phyloP scores from a whole-genome alignment of 2,113 vertebrate genomes.

The Rattus norvegicus region DNA sequence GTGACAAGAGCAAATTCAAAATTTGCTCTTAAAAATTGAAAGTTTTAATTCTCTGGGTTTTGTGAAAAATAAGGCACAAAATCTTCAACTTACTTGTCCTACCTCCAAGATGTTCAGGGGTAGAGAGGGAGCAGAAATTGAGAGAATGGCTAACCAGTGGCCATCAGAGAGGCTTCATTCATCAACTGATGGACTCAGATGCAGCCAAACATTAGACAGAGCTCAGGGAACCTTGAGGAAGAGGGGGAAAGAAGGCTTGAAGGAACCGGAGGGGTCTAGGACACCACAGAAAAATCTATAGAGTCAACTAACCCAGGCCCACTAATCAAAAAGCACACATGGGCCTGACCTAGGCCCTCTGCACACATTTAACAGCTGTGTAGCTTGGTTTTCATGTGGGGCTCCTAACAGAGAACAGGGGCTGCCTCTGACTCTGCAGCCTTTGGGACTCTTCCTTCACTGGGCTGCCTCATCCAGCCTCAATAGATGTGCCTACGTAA shows the following conservation, averaged over 20 bases:
- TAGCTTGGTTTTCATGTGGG: not conserved
- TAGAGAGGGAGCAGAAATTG: not conserved
- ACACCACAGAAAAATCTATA: not conserved
- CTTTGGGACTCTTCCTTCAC: not conserved
- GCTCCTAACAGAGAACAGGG: not conserved
- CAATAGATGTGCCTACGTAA: not conserved
- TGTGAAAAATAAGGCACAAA: not conserved
- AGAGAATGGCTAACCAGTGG: not conserved
- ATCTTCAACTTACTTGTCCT: not conserved
- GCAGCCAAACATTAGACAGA: not conserved
- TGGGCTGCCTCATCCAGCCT: not conserved
- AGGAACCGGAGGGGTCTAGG: not conserved
- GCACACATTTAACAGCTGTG: not conserved
- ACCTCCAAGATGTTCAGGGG: not conserved
- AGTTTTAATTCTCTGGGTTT: constrained; percentile 46
- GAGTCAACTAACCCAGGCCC: not conserved
- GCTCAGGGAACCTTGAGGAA: not conserved
- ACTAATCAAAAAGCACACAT: not conserved
- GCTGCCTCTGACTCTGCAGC: not conserved
- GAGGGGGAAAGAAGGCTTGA: not conserved
- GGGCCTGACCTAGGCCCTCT: not conserved
- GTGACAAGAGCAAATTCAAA: constrained; percentile 46
- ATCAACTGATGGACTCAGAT: not conserved
- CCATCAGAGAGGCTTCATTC: not conserved
- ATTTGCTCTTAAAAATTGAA: not conserved